Percentiles rank a stretch among this genome's conserved stretches.
phyloP scores from a whole-genome alignment of 2,797 vertebrate species.

The Balearica regulorum region DNA sequence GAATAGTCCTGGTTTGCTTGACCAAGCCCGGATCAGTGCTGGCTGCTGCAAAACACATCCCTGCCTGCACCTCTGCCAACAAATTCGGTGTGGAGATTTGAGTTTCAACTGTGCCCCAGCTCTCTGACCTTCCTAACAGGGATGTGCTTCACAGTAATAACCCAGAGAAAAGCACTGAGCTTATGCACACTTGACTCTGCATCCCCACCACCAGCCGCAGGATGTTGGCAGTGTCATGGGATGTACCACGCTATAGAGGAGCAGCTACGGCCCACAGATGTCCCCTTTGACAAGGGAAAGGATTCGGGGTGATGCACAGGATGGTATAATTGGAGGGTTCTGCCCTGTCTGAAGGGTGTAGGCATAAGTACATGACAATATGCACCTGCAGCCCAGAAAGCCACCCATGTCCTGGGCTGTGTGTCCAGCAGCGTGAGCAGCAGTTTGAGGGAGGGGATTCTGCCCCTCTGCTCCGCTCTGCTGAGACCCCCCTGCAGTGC shows the following conservation, averaged over 20 bases:
- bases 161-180: rapidly evolving
- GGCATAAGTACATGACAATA: neutral
- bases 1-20: neutral
- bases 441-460: no score
- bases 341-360: neutral
- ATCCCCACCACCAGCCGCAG: neutral
- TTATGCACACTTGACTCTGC: neutral
- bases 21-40: no score
- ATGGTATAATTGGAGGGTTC: no score
- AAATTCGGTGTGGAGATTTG: no score
- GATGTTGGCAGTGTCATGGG: neutral
- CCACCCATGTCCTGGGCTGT: no score
- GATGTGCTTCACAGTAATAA: neutral
- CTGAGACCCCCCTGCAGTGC: no score
- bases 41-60: no score
- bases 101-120: neutral
- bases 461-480: no score
- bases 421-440: no score
- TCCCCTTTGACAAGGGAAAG: neutral
- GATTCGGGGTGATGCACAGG: neutral
- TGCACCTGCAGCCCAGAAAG: no score
- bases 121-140: neutral
- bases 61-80: no score
- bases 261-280: neutral
- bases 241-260: neutral